phyloP scores from a whole-genome alignment of 1,140 invertebrate genomes.

The Drosophila serrata region DNA sequence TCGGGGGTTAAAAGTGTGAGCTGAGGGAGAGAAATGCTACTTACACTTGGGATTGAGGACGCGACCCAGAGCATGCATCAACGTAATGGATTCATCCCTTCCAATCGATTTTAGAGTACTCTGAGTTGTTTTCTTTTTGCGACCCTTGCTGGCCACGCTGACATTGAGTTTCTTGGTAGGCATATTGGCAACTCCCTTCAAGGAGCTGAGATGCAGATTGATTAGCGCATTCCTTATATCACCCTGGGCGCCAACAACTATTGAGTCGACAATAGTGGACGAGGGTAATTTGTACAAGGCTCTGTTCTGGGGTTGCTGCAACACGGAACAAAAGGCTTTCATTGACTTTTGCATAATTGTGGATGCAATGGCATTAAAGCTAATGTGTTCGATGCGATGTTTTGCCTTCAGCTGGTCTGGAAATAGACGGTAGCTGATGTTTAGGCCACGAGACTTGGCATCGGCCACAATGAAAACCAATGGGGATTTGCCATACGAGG shows the following conservation, averaged over 20 bases:
- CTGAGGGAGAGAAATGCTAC: background rate
- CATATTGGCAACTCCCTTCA: constrained; percentile 87
- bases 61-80: constrained; percentile 91
- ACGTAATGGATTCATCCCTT: constrained; percentile 89
- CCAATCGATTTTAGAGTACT: constrained; percentile 86
- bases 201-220: constrained; percentile 90
- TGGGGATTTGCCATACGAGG: constrained; percentile 88
- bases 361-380: constrained; percentile 88
- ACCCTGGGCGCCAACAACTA: constrained; percentile 89
- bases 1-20: background rate
- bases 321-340: constrained; percentile 87
- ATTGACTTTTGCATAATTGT: constrained; percentile 89
- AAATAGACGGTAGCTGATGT: constrained; percentile 88
- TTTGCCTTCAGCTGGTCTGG: constrained; percentile 87
- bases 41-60: constrained; percentile 92
- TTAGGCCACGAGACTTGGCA: constrained; percentile 87
- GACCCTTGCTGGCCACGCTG: constrained; percentile 38
- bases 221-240: constrained; percentile 90
- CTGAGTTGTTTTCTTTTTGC: constrained; percentile 62
- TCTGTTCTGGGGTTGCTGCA: constrained; percentile 85
- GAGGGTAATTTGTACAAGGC: constrained; percentile 86
- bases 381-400: constrained; percentile 88
- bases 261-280: constrained; percentile 88
- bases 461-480: constrained; percentile 91
- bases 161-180: constrained; percentile 52